Conservation (phyloP, 2,113 vertebrate species). For the Equus quagga region DNA sequence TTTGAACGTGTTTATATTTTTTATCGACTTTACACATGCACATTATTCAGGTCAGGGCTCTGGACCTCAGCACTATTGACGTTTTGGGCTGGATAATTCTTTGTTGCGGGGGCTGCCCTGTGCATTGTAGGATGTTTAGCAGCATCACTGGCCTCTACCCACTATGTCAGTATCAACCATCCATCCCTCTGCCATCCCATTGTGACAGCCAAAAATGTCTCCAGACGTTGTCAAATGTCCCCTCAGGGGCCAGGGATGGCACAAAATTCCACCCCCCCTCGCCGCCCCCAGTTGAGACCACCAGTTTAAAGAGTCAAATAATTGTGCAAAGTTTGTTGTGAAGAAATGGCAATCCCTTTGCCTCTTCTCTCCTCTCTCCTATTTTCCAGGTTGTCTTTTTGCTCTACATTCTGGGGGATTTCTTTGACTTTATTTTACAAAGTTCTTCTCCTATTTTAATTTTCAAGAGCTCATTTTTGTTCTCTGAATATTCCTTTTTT, state of each 20-base stretch:
- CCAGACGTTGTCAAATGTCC: background rate
- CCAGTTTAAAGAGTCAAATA: background rate
- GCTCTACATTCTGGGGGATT: background rate
- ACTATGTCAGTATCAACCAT: background rate
- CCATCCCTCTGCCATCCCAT: background rate
- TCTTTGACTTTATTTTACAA: conserved; percentile 1
- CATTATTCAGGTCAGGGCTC: background rate
- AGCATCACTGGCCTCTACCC: background rate
- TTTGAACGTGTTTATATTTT: background rate
- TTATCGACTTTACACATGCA: background rate
- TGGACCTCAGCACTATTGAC: background rate
- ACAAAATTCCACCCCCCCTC: background rate
- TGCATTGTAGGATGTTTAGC: background rate
- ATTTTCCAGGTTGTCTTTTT: background rate
- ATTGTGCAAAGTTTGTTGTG: background rate
- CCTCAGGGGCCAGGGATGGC: rapidly evolving
- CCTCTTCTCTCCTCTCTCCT: background rate
- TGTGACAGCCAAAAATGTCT: background rate
- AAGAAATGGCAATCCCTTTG: background rate
- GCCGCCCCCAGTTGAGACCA: background rate
- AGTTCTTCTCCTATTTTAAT: background rate
- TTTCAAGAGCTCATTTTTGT: background rate
- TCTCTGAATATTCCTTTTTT: background rate
- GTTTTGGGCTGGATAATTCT: background rate
- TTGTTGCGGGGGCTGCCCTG: background rate